Evolutionary conservation across 2,113 vertebrate species (phyloP).

Genomic region (Psettodes erumei): DNA sequence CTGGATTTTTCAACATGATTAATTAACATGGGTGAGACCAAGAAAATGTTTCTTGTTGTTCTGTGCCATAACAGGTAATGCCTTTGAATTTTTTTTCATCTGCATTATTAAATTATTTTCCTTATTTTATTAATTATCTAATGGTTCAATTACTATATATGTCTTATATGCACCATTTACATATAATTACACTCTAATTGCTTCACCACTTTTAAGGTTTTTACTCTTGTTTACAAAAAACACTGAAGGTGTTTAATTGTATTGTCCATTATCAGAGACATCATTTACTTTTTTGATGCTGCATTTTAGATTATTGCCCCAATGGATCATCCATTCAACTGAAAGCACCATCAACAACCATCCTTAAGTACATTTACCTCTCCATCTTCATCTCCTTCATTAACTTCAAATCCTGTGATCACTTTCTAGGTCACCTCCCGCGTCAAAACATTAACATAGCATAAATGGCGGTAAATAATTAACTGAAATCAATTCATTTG

Average conservation of each 20-base stretch:
- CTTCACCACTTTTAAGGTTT: background rate
- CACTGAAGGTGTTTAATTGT: background rate
- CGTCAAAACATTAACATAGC: slow-evolving; percentile 40
- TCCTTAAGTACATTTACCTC: slow-evolving; percentile 1
- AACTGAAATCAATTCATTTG: background rate
- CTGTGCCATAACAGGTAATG: background rate
- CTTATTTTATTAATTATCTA: no score
- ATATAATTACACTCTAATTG: no score
- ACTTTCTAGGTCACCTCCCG: slow-evolving; percentile 30
- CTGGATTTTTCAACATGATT: background rate
- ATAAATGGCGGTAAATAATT: slow-evolving; percentile 34
- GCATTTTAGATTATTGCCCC: background rate
- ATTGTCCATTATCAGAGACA: background rate
- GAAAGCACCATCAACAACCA: slow-evolving; percentile 32
- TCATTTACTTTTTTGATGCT: background rate
- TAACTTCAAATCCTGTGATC: slow-evolving; percentile 20
- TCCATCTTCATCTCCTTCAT: slow-evolving; percentile 43
- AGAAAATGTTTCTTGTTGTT: background rate
- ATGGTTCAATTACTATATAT: no score
- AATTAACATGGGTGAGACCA: background rate
- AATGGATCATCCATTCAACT: slow-evolving; percentile 15
- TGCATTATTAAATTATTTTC: no score
- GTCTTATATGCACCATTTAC: no score
- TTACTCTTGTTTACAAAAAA: background rate
- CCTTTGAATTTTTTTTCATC: no score